Evolutionary conservation across 2,797 vertebrate genomes (phyloP), one percentile per base, ranked within the genome.

Genomic region (Ceryle rudis): DNA sequence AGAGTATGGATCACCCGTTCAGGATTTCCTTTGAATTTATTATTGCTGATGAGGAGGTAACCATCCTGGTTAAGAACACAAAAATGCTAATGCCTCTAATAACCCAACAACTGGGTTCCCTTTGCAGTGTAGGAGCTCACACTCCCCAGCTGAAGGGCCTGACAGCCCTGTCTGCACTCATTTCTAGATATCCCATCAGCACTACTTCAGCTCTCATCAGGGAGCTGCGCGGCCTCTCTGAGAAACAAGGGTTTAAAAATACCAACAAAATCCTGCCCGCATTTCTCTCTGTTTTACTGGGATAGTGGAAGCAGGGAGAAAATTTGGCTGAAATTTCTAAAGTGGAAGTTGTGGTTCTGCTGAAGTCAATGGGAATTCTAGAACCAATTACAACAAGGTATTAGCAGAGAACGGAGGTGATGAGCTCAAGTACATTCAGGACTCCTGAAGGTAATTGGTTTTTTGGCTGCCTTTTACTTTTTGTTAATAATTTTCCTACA

Each of bases 1-100:
- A 98, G 95, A 96, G 95, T 96, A 97, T 96, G 89, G 89, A 46
- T 79, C 67, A 62, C 23, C 28, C 67, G 9, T 37, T 42, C 72
- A 92, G 86, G 51, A 55, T 74, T 94, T 71, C 64, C 81, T 81
- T 70, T 94, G 44, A 25, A 21, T 90, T 70, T 77, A 3, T 89
- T 49, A 28, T 35, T 92, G 66, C 60, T 86, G 73, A 20, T 29
- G 70, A 95, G 90, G 44, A 86, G 18, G 58, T 25, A 39, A 64
- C 11, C 33, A 5, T 21, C 25, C 52, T 42, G 70, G 47, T 89
- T 61, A 80, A 86, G 54, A 86, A 46, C 4, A 62, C 46, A 52
- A 61, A 84, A 64, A 73, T 22, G 42, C 42, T 47, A 52, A 57
- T 66, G 21, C 28, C 66, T 64, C 54, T 0, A 81, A 57, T 42